phyloP scores from a whole-genome alignment of 2,113 vertebrate genomes.

The Oenanthe oenanthe region DNA sequence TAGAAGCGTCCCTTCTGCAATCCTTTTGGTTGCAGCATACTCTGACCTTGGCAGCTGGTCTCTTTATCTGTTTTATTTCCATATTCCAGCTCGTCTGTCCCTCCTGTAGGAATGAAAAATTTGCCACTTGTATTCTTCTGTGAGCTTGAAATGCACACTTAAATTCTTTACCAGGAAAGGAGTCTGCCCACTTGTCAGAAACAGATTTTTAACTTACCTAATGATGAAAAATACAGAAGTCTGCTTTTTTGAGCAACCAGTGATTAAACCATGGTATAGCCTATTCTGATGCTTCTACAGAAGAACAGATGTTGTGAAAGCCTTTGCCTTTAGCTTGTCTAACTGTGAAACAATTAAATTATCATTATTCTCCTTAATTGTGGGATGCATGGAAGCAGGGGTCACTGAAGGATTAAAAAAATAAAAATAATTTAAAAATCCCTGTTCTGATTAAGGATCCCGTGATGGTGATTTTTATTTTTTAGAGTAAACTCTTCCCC shows the following conservation, averaged over 20 bases:
- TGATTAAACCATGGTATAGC: neutral
- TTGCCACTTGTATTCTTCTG: neutral
- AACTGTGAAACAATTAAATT: neutral
- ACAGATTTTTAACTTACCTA: neutral
- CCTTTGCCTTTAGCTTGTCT: neutral
- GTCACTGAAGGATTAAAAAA: neutral
- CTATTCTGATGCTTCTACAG: neutral
- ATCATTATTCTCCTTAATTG: neutral
- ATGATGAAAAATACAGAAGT: neutral
- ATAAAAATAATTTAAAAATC: neutral
- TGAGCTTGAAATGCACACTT: neutral
- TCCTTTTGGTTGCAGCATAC: neutral
- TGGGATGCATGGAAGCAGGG: neutral
- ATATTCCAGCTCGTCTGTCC: neutral
- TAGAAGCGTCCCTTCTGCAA: neutral
- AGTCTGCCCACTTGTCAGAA: neutral
- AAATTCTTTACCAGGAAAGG: neutral
- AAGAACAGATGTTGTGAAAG: neutral
- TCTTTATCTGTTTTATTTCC: neutral
- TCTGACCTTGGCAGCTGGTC: neutral
- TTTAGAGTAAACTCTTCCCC: neutral
- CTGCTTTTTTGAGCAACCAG: neutral
- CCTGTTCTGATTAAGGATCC: neutral
- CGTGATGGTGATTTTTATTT: neutral
- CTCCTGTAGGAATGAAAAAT: neutral